Base-by-base conservation (phyloP, 2,888 invertebrate species). In the Biston betularia region DNA sequence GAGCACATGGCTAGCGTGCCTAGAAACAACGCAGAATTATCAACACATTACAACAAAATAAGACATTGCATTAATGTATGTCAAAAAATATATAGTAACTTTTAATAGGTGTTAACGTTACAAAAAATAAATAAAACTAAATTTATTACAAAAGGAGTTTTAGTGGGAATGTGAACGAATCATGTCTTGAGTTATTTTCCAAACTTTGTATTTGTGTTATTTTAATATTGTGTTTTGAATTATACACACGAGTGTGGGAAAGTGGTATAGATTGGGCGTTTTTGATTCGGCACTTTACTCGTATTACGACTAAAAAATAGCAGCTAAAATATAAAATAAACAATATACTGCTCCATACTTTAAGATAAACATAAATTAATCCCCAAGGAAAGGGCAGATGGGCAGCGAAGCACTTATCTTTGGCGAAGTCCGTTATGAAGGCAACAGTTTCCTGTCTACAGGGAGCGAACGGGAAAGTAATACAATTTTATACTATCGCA, bases 401-500 rank as follows among this genome's bases (percentile, higher is more conserved):
- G 71, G 67, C 73, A 63, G 68, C 70, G 72, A 69, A 65, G 65
- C 63, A 66, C 69, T 65, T 69, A 71, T 71, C 72, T 74, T 75
- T 70, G 56, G 65, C 68, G 63, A 70, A 67, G 72, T 74, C 76
- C 70, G 76, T 79, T 80, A 77, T 75, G 75, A 75, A 74, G 77
- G 78, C 74, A 63, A 54, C 77, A 80, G 78, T 81, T 80, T 79
- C 76, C 73, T 71, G 72, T 56, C 81, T 77, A 52, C 64, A 50
- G 80, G 79, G 79, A 77, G 75, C 72, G 71, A 74, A 73, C 74
- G 64, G 65, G 58, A 68, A 67, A 73, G 71, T 65, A 69, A 67
- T 70, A 78, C 73, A 75, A 78, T 82, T 79, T 79, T 77, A 74
- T 77, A 75, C 75, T 70, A 78, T 78, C 74, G 71, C 68, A n/a